These are phyloP conservation scores for Rhagonycha lutea DNA, from an alignment of 2,888 invertebrate species.

Conservation along the genomic window DNA sequence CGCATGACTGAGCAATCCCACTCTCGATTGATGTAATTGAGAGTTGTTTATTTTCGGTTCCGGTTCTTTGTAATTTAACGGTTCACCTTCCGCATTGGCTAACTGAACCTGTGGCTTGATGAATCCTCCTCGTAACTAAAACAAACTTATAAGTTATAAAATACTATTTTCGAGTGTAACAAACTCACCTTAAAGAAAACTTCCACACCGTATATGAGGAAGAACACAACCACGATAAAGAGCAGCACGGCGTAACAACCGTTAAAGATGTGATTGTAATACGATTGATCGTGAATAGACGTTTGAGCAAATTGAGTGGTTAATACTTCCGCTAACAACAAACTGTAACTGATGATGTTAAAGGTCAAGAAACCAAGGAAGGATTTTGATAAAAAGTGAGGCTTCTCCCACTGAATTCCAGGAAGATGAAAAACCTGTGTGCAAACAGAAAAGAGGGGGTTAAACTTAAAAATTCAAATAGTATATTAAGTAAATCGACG, in stretches of 20 bases:
- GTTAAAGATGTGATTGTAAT: conserved; percentile 87
- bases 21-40: conserved; percentile 87
- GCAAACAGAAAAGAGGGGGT: conserved; percentile 34
- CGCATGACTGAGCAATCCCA: conserved; percentile 88
- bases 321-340: conserved; percentile 76
- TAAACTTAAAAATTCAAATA: background rate
- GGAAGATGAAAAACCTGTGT: conserved; percentile 86
- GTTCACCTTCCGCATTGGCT: conserved; percentile 43
- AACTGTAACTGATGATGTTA: conserved; percentile 85
- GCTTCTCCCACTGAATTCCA: conserved; percentile 85
- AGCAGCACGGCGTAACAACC: conserved; percentile 90
- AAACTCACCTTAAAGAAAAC: conserved; percentile 85
- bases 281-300: conserved; percentile 62
- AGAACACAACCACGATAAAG: conserved; percentile 88
- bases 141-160: conserved; percentile 28
- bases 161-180: background rate
- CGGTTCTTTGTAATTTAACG: conserved; percentile 34
- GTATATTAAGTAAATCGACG: background rate
- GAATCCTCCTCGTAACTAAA: conserved; percentile 83
- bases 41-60: conserved; percentile 71
- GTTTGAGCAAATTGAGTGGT: conserved; percentile 59
- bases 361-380: conserved; percentile 88
- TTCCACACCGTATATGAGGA: conserved; percentile 92
- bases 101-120: conserved; percentile 59
- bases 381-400: conserved; percentile 89